Percentiles rank a stretch among this genome's conserved stretches.
phyloP scores from a whole-genome alignment of 2,888 invertebrate genomes.

The Nezara viridula region DNA sequence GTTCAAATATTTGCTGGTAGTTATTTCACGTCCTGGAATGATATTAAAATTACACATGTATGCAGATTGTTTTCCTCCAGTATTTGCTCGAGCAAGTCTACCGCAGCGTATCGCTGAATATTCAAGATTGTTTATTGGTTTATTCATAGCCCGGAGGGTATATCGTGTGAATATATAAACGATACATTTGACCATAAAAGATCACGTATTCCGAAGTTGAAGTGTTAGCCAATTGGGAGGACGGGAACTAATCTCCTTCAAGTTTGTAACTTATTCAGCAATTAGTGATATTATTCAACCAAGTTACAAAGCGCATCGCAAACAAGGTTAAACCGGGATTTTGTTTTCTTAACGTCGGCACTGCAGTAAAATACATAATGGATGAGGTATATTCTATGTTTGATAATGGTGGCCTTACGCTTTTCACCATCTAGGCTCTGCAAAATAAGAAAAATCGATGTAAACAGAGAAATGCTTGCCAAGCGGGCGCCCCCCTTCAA shows the following conservation, averaged over 20 bases:
- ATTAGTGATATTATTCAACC: not conserved
- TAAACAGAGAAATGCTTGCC: constrained; percentile 30
- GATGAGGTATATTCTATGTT: not conserved
- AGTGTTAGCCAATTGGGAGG: not conserved
- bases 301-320: not conserved
- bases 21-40: not conserved
- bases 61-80: not conserved
- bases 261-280: constrained; percentile 21
- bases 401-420: not conserved
- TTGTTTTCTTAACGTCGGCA: not conserved
- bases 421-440: not conserved
- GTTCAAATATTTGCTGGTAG: not conserved
- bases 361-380: constrained; percentile 19
- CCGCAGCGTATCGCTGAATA: not conserved
- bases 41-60: constrained; percentile 26
- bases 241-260: not conserved
- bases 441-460: not conserved
- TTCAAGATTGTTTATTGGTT: not conserved
- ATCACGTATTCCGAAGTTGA: not conserved
- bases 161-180: not conserved
- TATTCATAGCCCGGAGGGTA: not conserved
- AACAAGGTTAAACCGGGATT: not conserved
- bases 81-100: not conserved
- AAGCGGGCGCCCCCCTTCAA: not conserved
- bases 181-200: not conserved